Conservation (phyloP, 2,888 invertebrate species). For the Tinea trinotella region DNA sequence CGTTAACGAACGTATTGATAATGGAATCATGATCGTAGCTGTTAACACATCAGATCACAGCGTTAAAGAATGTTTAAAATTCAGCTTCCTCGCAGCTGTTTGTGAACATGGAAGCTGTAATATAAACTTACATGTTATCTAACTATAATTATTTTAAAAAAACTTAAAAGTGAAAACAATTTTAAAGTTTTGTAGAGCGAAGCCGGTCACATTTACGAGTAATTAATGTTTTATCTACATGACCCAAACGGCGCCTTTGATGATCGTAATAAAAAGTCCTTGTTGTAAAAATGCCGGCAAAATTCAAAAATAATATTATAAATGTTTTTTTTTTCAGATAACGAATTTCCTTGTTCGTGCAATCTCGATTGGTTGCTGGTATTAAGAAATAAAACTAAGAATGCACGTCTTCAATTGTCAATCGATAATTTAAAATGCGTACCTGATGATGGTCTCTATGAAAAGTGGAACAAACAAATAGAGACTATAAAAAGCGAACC, state of each 20-base stretch:
- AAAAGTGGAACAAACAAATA: slow-evolving; percentile 40
- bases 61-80: not conserved
- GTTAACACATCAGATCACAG: not conserved
- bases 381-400: slow-evolving; percentile 50
- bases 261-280: too few relatives aligned
- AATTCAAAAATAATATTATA: not conserved
- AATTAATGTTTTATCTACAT: too few relatives aligned
- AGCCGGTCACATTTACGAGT: too few relatives aligned
- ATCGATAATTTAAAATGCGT: slow-evolving; percentile 55
- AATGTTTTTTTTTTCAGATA: slow-evolving; percentile 40
- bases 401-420: slow-evolving; percentile 37
- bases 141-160: too few relatives aligned
- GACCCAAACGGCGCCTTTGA: too few relatives aligned
- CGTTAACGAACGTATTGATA: not conserved
- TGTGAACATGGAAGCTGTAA: not conserved
- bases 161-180: too few relatives aligned
- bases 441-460: slow-evolving; percentile 40
- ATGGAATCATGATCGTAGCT: not conserved
- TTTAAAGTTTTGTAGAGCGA: too few relatives aligned
- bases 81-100: not conserved
- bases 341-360: slow-evolving; percentile 53
- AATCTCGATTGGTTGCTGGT: slow-evolving; percentile 50
- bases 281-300: not conserved
- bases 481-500: slow-evolving; percentile 35
- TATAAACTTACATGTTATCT: not conserved